Base-by-base conservation (phyloP, 2,113 vertebrate genomes). In the Cynocephalus volans region DNA sequence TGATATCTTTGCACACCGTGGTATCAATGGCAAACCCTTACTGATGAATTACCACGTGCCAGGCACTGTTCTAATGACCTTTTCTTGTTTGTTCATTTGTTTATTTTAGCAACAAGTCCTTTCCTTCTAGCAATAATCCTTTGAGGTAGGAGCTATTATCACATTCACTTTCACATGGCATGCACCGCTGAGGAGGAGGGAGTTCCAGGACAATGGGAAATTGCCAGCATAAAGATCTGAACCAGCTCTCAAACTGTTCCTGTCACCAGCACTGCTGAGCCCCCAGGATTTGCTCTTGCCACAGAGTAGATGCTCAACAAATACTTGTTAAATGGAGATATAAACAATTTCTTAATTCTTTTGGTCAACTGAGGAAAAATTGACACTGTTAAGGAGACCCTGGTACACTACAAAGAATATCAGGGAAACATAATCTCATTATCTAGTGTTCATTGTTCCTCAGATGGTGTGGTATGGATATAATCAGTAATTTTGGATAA, bases 11-110 rank as follows among this genome's bases (percentile, higher is more conserved):
- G 24, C n/a, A 1, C 19, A 41, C 41, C 4, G 5, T 31, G 31
- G 2, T 31, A 21, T 8, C 21, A n/a, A n/a, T 56, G 14, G 45
- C 2, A 1, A 6, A 9, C 6, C 5, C 54, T 58, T 9, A 31
- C 4, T 41, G 48, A 36, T 15, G 24, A 88, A 45, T 41, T 36
- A 73, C n/a, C 69, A 31, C 56, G 9, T 45, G 6, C 14, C 24
- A 36, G 52, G 54, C 54, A 23, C 15, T 45, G 6, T 73, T 73
- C 4, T 23, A 21, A 64, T 58, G 5, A 87, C 69, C 26, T 31
- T 41, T 28, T 41, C 41, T 41, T 41, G 41, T 41, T 41, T 41
- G 41, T 41, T 41, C 41, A 41, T 41, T 41, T 41, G 41, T 41
- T 41, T 41, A 41, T 41, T 41, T 41, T 41, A 41, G 41, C 41